Evolutionary conservation across 2,888 invertebrate genomes (phyloP), one percentile per base, ranked within the genome.

Genomic region (Cephus sareptanus): DNA sequence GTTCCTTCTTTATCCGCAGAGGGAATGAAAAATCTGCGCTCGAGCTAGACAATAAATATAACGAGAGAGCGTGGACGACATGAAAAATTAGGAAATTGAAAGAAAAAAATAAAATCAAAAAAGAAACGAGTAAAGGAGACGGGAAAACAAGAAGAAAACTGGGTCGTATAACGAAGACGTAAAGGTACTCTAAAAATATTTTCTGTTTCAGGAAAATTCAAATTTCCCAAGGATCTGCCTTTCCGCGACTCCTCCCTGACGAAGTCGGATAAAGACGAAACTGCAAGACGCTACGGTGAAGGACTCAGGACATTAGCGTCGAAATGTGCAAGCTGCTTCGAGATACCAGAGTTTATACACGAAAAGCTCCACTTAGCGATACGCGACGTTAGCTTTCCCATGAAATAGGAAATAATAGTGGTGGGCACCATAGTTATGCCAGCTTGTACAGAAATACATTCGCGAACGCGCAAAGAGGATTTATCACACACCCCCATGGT

Each of bases 41-140:
- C 76, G 74, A 75, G 70, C 75, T 13, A 71, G 76, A 75, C 70
- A 37, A 71, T 34, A 77, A 79, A 69, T 75, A 79, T 78, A 81
- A 78, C 77, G 77, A 37, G 35, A 56, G 37, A 77, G 33, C 73
- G 56, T 75, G 15, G 77, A 75, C 9, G 40, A 77, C 31, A 33
- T n/a, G 31, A 77, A 71, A 56, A 40, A 40, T 23, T 0, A 15
- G 4, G 1, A 15, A 40, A 40, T 40, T 40, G 4, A 40, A 40
- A 40, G 13, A 35, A 35, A 37, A 37, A 13, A 37, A 4, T 3
- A 3, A 33, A 33, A 33, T 33, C 33, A 4, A 40, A 1, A 40
- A 23, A 6, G 15, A 40, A 56, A 23, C 23, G 2, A 56, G 23
- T 40, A 6, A 15, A 6, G 6, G 2, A 23, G 3, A 40, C 15